Conservation (phyloP, 1,140 invertebrate species). For the Belonocnema kinseyi region DNA sequence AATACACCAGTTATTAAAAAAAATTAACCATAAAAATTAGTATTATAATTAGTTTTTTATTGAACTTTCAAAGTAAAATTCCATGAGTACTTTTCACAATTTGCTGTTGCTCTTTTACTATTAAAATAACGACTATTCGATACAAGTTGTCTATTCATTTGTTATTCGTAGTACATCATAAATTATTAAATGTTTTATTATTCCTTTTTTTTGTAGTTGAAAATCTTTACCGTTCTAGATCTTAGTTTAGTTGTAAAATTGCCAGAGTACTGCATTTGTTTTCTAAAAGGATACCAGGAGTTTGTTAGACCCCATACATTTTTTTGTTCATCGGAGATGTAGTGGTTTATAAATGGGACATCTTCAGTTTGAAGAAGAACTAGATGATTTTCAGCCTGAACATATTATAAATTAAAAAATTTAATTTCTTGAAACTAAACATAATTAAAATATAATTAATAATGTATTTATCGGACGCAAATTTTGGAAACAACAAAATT, state of each 20-base stretch:
- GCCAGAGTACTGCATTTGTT: neutral
- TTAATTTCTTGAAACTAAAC: conserved; percentile 24
- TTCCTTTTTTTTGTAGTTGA: conserved; percentile 3
- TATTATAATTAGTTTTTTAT: too few species aligned
- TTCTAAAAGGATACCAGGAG: conserved; percentile 38
- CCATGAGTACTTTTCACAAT: too few species aligned
- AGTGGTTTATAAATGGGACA: conserved; percentile 57
- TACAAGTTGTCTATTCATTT: too few species aligned
- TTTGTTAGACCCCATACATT: conserved; percentile 56
- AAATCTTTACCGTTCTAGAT: conserved; percentile 33
- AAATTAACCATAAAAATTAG: too few species aligned
- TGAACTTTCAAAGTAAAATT: too few species aligned
- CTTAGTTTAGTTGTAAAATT: conserved; percentile 7
- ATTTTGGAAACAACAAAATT: neutral
- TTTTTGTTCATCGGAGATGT: conserved; percentile 51
- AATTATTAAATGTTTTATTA: too few species aligned
- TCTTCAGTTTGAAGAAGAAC: conserved; percentile 52
- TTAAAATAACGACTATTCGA: too few species aligned
- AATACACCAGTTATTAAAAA: too few species aligned
- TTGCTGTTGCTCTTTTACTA: too few species aligned
- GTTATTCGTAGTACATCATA: too few species aligned
- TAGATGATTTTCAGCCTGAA: conserved; percentile 51
- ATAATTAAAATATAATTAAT: neutral
- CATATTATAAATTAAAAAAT: conserved; percentile 29
- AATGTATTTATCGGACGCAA: neutral